Evolutionary conservation across 2,797 vertebrate species (phyloP), one percentile per base, ranked within the genome.

Genomic region (Xenentodon cancila): DNA sequence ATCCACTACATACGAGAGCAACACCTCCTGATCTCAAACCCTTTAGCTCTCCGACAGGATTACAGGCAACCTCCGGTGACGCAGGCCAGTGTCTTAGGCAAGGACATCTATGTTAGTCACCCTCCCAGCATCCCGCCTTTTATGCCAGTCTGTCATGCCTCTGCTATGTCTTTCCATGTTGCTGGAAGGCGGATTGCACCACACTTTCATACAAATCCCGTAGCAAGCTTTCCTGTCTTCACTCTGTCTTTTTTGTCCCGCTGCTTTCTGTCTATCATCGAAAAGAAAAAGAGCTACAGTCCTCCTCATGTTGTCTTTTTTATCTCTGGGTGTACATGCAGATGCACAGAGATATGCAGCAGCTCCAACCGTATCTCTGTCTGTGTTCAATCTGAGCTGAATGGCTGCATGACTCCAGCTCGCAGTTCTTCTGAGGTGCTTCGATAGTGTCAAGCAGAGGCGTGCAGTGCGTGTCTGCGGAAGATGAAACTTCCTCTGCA

Each of bases 31-130:
- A 91, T 80, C 79, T 88, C 85, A 91, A 88, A 92, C 70, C 89
- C 87, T 89, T 92, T 89, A 91, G 82, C 84, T 86, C 88, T 80
- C 80, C 87, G 88, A 81, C 91, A 90, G 91, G 89, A 91, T 82
- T 92, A 88, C 84, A 92, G 82, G 85, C 88, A 88, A 82, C 84
- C 79, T 88, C 87, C 75, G 88, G 90, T 91, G 91, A 86, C 85
- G 88, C 85, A 89, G 89, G 89, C 82, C 88, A 89, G 83, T 92
- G 86, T 92, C 85, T 91, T 92, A 91, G 90, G 91, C 91, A 91
- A 91, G 88, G 84, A 92, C 86, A 71, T 81, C 95, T 94, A 86
- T 88, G 67, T 78, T 75, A 70, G 77, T 71, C 74, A 60, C 17
- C 46, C 17, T 48, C 65, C 37, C 37, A 40, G 51, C 81, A 82